phyloP scores from a whole-genome alignment of 1,140 invertebrate genomes.

The Papilio glaucus region DNA sequence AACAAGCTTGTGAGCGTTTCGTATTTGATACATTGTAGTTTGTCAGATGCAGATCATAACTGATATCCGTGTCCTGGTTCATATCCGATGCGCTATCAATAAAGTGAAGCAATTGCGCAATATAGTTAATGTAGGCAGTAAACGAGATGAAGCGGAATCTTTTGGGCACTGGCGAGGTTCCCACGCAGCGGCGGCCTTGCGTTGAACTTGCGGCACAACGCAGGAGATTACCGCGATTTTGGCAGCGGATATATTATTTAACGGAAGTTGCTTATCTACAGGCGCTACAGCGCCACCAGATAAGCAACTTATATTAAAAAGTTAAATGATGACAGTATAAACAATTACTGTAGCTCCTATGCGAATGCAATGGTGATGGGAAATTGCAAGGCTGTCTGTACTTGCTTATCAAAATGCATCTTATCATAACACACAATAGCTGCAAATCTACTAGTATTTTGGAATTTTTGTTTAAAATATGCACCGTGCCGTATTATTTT shows the following conservation, averaged over 20 bases:
- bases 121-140: conserved; percentile 28
- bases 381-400: no score
- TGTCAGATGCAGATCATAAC: conserved; percentile 3
- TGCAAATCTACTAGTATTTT: no score
- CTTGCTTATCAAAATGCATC: no score
- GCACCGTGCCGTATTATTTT: no score
- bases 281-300: no score
- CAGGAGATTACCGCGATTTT: not conserved
- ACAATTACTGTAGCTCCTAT: no score
- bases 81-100: conserved; percentile 21
- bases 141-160: conserved; percentile 25
- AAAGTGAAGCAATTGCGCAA: conserved; percentile 27
- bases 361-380: no score
- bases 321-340: no score
- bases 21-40: not conserved
- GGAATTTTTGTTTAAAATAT: no score
- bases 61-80: conserved; percentile 24
- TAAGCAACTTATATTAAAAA: no score
- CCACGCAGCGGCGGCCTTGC: conserved; percentile 30
- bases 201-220: conserved; percentile 11
- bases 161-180: conserved; percentile 10
- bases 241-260: not conserved
- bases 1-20: not conserved
- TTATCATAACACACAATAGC: no score
- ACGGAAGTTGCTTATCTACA: no score